Percentiles rank a stretch among this genome's conserved stretches.
phyloP scores from a whole-genome alignment of 1,140 invertebrate genomes.

The Spodoptera frugiperda region DNA sequence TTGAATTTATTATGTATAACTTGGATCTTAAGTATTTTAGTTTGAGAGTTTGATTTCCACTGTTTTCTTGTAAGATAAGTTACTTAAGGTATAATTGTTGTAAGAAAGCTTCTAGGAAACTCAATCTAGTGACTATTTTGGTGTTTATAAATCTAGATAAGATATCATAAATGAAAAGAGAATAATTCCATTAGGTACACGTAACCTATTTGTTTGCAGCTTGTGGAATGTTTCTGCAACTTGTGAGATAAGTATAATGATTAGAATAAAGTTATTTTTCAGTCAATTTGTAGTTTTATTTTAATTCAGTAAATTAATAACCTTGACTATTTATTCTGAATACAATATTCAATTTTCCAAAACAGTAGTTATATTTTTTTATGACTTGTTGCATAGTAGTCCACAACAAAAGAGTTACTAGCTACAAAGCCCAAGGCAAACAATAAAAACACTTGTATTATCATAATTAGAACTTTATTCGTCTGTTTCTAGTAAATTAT shows the following conservation, averaged over 20 bases:
- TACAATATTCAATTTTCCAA: neutral
- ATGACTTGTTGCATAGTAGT: neutral
- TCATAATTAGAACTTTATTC: conserved; percentile 26
- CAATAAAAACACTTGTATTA: neutral
- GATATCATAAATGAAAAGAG: conserved; percentile 74
- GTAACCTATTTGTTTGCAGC: conserved; percentile 70
- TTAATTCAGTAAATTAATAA: neutral
- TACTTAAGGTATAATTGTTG: conserved; percentile 35
- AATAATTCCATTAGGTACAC: conserved; percentile 78
- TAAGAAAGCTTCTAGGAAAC: conserved; percentile 64
- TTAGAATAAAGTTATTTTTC: conserved; percentile 84
- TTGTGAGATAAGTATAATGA: conserved; percentile 81
- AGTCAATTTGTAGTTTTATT: conserved; percentile 63
- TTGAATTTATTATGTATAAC: conserved; percentile 54
- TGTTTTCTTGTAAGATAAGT: conserved; percentile 49
- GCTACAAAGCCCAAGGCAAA: neutral
- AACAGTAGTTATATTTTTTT: neutral
- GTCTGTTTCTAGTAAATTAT: conserved; percentile 24
- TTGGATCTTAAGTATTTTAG: conserved; percentile 52
- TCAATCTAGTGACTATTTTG: conserved; percentile 68
- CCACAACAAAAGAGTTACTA: neutral
- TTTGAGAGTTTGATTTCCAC: conserved; percentile 44
- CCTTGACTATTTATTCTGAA: neutral
- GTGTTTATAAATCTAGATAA: conserved; percentile 75
- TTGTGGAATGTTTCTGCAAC: conserved; percentile 74